Evolutionary conservation across 2,797 vertebrate species (phyloP), one percentile per base, ranked within the genome.

Genomic region (Argyrosomus regius): DNA sequence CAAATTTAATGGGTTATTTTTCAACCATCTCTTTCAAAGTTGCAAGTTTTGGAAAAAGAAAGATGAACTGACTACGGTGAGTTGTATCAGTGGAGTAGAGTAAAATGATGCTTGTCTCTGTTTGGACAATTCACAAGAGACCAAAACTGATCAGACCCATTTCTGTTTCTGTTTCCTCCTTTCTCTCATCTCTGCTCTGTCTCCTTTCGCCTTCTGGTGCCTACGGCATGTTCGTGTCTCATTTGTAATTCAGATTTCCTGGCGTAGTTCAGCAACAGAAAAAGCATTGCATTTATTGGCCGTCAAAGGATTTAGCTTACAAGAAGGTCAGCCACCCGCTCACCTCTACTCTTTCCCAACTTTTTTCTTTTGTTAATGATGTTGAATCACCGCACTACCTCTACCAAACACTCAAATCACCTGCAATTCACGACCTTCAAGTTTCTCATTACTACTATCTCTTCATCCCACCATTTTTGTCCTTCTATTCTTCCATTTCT

Each of bases 201-300:
- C 81, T 83, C 43, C 20, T 72, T 78, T 78, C 13, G 28, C 73
- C 78, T 65, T 83, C 71, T 79, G 77, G 73, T 80, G 88, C 82
- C 74, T 49, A 10, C 26, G 22, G 85, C 81, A 63, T 80, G 78
- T 84, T 89, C 77, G 67, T 62, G 56, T 70, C 86, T 95, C 84
- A 94, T 94, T 94, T 95, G 87, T 90, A 93, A 96, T 95, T 96
- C 90, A 92, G 87, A 94, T 95, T 89, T 85, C 83, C 87, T 80
- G 76, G 89, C 86, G 65, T 82, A 90, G 90, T 90, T 83, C 69
- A 80, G 93, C 82, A 75, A 94, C 26, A 87, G 59, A 82, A 66
- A 93, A 88, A 89, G 83, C 88, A 67, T 89, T 77, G 94, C 90
- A 14, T 78, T 94, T 92, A 93, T 87, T 93, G 82, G 89, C 76